These are phyloP conservation scores for Rhinichthys osculus DNA, from an alignment of 2,797 vertebrate genomes.

Conservation along the genomic window DNA sequence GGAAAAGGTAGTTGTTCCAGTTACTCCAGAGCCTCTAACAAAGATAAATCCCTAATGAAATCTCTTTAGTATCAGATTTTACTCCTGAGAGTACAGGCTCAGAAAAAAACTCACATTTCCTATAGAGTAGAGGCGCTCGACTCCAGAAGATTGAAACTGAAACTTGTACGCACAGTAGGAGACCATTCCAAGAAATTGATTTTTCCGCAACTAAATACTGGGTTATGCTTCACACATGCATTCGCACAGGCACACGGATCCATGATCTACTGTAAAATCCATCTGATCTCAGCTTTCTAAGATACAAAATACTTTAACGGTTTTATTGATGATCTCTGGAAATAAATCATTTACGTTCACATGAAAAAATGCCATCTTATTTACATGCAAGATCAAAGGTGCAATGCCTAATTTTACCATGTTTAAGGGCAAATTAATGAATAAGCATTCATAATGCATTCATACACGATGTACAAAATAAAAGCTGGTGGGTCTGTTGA, in stretches of 20 bases:
- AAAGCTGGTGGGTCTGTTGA: neutral
- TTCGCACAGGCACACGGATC: neutral
- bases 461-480: neutral
- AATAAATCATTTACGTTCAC: neutral
- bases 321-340: neutral
- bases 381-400: neutral
- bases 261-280: neutral
- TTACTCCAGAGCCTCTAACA: conserved; percentile 23
- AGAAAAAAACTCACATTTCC: conserved; percentile 6
- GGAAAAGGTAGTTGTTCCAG: conserved; percentile 11
- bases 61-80: conserved; percentile 40
- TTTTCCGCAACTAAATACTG: conserved; percentile 13
- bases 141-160: neutral
- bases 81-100: neutral
- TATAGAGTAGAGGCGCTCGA: neutral
- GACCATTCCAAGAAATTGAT: conserved; percentile 2
- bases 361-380: neutral
- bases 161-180: neutral
- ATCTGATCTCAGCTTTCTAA: neutral
- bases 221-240: neutral
- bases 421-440: neutral
- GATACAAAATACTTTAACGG: neutral
- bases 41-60: conserved; percentile 28
- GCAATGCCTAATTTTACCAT: neutral
- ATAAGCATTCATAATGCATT: neutral